Base-by-base conservation (phyloP, 2,888 invertebrate genomes). In the Tribolium freemani region DNA sequence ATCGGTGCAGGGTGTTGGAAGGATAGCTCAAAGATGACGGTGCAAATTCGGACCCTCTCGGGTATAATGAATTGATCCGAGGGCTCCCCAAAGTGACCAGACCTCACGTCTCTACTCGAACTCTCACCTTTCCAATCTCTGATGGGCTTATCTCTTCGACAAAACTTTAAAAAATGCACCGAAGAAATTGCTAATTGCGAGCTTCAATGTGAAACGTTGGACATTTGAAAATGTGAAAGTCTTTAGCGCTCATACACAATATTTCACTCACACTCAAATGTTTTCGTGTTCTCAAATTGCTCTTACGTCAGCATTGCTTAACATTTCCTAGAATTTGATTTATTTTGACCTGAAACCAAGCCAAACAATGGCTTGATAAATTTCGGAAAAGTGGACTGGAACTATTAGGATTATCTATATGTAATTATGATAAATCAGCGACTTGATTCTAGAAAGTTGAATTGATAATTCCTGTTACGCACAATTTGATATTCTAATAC, bases 31-130 rank as follows among this genome's bases (percentile, higher is more conserved):
- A 80, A 82, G 84, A 85, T 85, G 85, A 84, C 84, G 82, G 80
- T 85, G 84, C 85, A 83, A 83, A 81, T 82, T 82, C 81, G 79
- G 81, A 82, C 83, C 84, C 85, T 84, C 84, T 83, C 81, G 82
- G 80, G 83, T 79, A 82, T 85, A 85, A 85, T 85, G 85, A 85
- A 85, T 85, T 85, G 84, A 84, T 85, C 84, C 85, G 84, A 84
- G 84, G 82, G 84, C 82, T 80, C 82, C 81, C 82, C 79, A 80
- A 78, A 81, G 78, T 82, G 81, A 82, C 81, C 82, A 81, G 77
- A 76, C 78, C 77, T 79, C 78, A 79, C 78, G 79, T 76, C 75
- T 75, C 76, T 77, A 79, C 77, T 74, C 80, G 81, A 81, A 79
- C 84, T 83, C 81, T 83, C 81, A 82, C 83, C 83, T 82, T 48